These are phyloP conservation scores for Drosophila kuntzei DNA, from an alignment of 2,888 invertebrate genomes.

Conservation along the genomic window DNA sequence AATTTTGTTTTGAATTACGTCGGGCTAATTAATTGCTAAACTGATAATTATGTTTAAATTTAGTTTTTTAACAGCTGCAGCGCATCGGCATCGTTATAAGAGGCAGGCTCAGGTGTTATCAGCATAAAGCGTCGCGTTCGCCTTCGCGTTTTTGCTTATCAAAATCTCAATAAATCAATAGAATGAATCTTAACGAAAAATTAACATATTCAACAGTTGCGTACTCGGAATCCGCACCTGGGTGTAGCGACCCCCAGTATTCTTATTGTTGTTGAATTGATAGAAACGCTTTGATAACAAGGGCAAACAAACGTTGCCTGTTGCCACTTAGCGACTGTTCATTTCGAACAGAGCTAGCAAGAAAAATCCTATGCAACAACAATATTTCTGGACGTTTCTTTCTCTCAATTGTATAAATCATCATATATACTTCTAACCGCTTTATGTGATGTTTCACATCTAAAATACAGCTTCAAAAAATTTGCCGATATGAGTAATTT, in stretches of 20 bases:
- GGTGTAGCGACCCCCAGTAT: slow-evolving; percentile 16
- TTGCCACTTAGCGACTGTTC: slow-evolving; percentile 7
- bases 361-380: background rate
- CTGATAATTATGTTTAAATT: slow-evolving; percentile 55
- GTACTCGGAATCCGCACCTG: slow-evolving; percentile 24
- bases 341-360: background rate
- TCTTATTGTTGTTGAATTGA: background rate
- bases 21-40: slow-evolving; percentile 48
- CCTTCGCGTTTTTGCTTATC: slow-evolving; percentile 22
- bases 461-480: too few species aligned
- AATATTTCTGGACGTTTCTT: background rate
- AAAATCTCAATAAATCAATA: slow-evolving; percentile 44
- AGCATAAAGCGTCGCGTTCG: slow-evolving; percentile 12
- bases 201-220: slow-evolving; percentile 5
- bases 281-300: slow-evolving; percentile 28
- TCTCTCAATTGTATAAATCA: background rate
- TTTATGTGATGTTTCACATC: background rate
- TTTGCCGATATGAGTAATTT: background rate
- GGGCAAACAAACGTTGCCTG: slow-evolving; percentile 15
- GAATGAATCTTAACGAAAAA: slow-evolving; percentile 2
- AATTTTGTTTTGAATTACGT: slow-evolving; percentile 26
- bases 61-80: slow-evolving; percentile 41
- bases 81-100: slow-evolving; percentile 18
- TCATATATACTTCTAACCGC: background rate
- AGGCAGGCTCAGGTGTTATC: slow-evolving; percentile 48